Evolutionary conservation across 2,888 invertebrate species (phyloP).

Genomic region (Trachelus stipa): DNA sequence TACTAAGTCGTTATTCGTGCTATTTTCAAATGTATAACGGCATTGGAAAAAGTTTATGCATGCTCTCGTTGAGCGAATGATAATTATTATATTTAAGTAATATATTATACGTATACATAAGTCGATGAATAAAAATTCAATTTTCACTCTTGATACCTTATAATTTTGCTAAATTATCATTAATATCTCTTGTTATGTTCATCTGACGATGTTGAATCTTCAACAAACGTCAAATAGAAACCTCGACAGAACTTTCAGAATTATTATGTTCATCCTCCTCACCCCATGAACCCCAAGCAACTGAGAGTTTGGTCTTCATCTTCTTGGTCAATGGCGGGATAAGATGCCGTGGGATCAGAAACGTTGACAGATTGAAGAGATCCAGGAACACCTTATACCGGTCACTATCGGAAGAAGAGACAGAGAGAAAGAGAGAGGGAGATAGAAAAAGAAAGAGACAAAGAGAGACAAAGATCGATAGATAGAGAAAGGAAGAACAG

Average conservation of each 20-base stretch:
- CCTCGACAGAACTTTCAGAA: slow-evolving; percentile 50
- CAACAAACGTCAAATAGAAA: slow-evolving; percentile 37
- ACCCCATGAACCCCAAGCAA: slow-evolving; percentile 72
- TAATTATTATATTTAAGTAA: neutral
- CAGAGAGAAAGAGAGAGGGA: too few species aligned
- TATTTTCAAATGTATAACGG: neutral
- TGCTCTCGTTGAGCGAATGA: neutral
- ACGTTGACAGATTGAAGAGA: slow-evolving; percentile 96
- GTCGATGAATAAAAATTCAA: neutral
- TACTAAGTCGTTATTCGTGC: neutral
- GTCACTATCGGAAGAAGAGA: slow-evolving; percentile 74
- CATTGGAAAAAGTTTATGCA: neutral
- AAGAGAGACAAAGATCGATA: neutral
- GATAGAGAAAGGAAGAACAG: neutral
- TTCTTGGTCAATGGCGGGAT: slow-evolving; percentile 88
- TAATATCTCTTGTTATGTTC: neutral
- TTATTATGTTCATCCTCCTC: slow-evolving; percentile 47
- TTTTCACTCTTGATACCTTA: neutral
- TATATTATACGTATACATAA: neutral
- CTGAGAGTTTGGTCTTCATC: slow-evolving; percentile 82
- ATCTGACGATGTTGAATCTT: neutral
- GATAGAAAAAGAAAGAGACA: too few species aligned
- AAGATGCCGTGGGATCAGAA: slow-evolving; percentile 89
- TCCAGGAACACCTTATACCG: slow-evolving; percentile 99
- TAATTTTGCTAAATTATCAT: neutral